These are phyloP conservation scores for Maniola jurtina DNA, from an alignment of 1,140 invertebrate genomes.

Conservation along the genomic window DNA sequence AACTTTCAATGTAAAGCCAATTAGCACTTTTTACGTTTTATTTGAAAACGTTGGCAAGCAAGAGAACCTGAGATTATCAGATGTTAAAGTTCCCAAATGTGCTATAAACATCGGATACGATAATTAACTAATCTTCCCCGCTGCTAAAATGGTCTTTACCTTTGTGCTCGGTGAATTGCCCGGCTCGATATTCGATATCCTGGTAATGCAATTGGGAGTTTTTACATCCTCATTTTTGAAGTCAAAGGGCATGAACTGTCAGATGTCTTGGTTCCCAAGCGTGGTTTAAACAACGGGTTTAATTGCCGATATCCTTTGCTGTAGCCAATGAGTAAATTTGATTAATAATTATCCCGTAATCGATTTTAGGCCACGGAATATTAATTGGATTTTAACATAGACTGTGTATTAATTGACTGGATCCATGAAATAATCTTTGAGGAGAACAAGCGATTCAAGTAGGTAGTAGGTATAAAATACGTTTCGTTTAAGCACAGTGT, in stretches of 20 bases:
- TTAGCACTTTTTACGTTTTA: not conserved
- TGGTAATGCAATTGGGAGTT: conserved; percentile 24
- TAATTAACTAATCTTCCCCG: not conserved
- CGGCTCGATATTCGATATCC: not conserved
- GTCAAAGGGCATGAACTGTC: conserved; percentile 6
- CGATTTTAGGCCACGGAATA: not conserved
- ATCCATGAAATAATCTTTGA: not conserved
- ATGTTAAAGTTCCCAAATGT: not conserved
- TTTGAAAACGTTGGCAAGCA: conserved; percentile 32
- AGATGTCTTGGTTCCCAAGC: conserved; percentile 18
- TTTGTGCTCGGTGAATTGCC: not conserved
- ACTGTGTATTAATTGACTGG: not conserved
- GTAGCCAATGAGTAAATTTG: not conserved
- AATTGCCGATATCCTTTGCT: not conserved
- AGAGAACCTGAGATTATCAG: not conserved
- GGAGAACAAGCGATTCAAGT: not conserved
- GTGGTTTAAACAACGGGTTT: not conserved
- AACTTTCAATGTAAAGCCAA: not conserved
- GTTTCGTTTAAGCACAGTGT: no score
- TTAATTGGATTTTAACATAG: not conserved
- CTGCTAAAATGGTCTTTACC: not conserved
- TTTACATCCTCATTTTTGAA: conserved; percentile 17
- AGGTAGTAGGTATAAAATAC: no score
- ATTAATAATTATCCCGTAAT: conserved; percentile 1
- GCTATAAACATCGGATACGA: no score